Conservation (phyloP, 2,888 invertebrate species). For the Stenodema calcarata region DNA sequence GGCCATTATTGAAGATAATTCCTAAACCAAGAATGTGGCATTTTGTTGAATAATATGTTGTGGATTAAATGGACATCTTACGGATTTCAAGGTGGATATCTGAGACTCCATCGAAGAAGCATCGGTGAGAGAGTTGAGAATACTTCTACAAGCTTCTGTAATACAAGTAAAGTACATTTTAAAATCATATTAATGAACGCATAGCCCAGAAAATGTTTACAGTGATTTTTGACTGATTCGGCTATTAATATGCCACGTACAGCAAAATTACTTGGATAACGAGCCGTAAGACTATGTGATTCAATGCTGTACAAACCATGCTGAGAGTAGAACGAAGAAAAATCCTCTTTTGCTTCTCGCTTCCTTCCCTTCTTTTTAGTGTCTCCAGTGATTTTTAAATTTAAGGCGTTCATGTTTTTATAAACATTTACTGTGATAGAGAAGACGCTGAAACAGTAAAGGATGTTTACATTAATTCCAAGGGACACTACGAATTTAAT, state of each 20-base stretch:
- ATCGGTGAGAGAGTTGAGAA: neutral
- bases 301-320: neutral
- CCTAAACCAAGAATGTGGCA: too few relatives aligned
- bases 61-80: neutral
- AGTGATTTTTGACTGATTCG: too few relatives aligned
- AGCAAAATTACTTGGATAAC: too few relatives aligned
- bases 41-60: too few relatives aligned
- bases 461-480: neutral
- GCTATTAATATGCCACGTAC: too few relatives aligned
- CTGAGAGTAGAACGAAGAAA: neutral
- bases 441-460: too few relatives aligned
- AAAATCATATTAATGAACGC: too few relatives aligned
- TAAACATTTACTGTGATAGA: neutral
- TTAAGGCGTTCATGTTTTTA: conserved; percentile 31
- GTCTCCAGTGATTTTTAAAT: conserved; percentile 35
- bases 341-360: conserved; percentile 15
- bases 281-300: too few relatives aligned
- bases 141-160: neutral
- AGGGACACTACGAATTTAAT: neutral
- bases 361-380: conserved; percentile 34
- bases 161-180: too few relatives aligned
- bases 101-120: conserved; percentile 10
- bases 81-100: neutral
- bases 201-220: too few relatives aligned
- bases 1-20: too few relatives aligned